A percentile compares a stretch with the other conserved stretches of the same genome.
Evolutionary conservation across 1,140 invertebrate genomes (phyloP).

Genomic region (Drosophila paulistorum): DNA sequence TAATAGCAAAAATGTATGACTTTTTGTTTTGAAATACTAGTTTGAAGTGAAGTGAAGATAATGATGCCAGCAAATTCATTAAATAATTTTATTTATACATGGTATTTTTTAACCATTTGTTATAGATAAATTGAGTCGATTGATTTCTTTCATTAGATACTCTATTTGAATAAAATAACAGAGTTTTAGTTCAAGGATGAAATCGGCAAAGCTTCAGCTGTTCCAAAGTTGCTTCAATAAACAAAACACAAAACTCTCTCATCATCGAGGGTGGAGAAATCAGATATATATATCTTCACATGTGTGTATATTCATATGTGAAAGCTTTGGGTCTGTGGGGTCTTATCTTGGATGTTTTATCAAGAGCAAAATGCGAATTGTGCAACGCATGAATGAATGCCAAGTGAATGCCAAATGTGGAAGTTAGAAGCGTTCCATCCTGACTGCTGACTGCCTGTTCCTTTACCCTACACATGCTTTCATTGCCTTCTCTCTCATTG

Average conservation of each 20-base stretch:
- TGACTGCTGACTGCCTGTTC: neutral
- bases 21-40: neutral
- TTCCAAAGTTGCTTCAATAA: constrained; percentile 7
- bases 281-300: neutral
- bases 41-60: constrained; percentile 28
- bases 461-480: neutral
- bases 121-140: too few relatives aligned
- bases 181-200: constrained; percentile 3
- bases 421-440: constrained; percentile 24
- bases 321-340: neutral
- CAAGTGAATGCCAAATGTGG: constrained; percentile 28
- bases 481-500: neutral
- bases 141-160: too few relatives aligned
- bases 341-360: constrained; percentile 28
- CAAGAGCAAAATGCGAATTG: constrained; percentile 23
- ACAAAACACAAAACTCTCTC: constrained; percentile 7
- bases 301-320: neutral
- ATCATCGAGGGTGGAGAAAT: neutral
- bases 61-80: constrained; percentile 1
- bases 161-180: neutral
- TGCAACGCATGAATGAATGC: constrained; percentile 49
- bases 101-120: too few relatives aligned
- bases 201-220: constrained; percentile 6
- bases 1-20: constrained; percentile 35
- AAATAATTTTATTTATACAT: neutral